These are phyloP conservation scores for Criorhina ranunculi DNA, from an alignment of 2,888 invertebrate genomes.

Conservation along the genomic window DNA sequence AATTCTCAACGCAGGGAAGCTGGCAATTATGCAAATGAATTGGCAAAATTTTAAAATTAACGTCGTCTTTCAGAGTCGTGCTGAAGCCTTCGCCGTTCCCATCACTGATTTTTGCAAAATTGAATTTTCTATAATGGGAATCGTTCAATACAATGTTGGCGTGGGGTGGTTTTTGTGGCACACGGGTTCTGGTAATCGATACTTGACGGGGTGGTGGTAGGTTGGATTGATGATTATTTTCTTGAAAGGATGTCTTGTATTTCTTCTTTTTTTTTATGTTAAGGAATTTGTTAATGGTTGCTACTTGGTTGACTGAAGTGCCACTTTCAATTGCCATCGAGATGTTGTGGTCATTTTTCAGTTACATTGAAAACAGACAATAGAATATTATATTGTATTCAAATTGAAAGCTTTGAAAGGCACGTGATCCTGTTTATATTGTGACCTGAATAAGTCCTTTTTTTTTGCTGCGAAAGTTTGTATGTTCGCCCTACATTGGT, in stretches of 20 bases:
- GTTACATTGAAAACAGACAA: not conserved
- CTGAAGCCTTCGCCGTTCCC: not conserved
- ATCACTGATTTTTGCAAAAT: slow-evolving; percentile 19
- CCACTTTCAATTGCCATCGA: slow-evolving; percentile 7
- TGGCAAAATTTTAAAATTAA: slow-evolving; percentile 48
- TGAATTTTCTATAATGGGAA: slow-evolving; percentile 35
- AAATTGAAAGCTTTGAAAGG: no score
- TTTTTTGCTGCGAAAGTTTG: no score
- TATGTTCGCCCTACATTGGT: no score
- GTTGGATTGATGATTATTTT: not conserved
- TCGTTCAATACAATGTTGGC: slow-evolving; percentile 14
- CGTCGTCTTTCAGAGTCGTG: slow-evolving; percentile 10
- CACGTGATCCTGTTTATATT: no score
- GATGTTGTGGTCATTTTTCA: slow-evolving; percentile 1
- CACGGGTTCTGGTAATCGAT: not conserved
- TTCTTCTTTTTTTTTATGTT: not conserved
- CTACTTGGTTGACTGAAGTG: slow-evolving; percentile 15
- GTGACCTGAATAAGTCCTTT: no score
- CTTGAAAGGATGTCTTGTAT: slow-evolving; percentile 1
- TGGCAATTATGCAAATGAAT: slow-evolving; percentile 71
- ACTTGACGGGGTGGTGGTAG: not conserved
- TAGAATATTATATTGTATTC: no score
- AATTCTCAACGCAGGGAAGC: slow-evolving; percentile 37
- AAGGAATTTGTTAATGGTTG: slow-evolving; percentile 3
- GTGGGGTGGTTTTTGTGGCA: not conserved